These are phyloP conservation scores for Peromyscus nudipes DNA, from an alignment of 2,797 vertebrate species.

Conservation along the genomic window DNA sequence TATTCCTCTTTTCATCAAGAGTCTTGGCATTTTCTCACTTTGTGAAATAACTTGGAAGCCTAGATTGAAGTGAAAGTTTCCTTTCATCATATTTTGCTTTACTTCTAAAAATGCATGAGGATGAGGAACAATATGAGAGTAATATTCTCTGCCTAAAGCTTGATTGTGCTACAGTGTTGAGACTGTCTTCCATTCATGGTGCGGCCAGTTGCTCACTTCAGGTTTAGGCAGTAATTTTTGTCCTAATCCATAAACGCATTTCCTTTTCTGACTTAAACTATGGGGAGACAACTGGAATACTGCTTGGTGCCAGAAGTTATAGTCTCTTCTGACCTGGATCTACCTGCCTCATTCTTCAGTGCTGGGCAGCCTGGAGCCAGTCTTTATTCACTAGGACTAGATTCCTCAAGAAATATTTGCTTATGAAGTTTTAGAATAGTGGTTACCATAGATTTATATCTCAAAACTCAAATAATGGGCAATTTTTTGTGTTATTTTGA, in stretches of 20 bases:
- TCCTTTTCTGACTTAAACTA: not conserved
- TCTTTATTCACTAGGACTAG: too few relatives aligned
- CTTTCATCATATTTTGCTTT: not conserved
- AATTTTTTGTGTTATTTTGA: not conserved
- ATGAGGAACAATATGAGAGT: not conserved
- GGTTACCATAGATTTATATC: not conserved
- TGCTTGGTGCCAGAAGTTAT: not conserved
- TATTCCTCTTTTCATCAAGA: not conserved
- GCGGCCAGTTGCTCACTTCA: not conserved
- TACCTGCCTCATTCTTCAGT: not conserved
- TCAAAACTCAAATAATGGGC: not conserved
- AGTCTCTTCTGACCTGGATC: not conserved
- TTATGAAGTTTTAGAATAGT: not conserved
- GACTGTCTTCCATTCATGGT: not conserved
- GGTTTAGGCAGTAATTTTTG: not conserved
- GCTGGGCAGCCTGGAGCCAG: rapidly evolving
- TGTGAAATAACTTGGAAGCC: too few relatives aligned
- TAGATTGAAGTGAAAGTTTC: not conserved
- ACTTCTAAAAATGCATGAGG: not conserved
- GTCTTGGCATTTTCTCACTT: not conserved
- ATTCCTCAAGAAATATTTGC: not conserved
- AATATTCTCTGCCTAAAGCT: not conserved
- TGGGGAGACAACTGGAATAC: too few relatives aligned
- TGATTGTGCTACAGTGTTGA: not conserved
- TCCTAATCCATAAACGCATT: too few relatives aligned